A percentile compares a stretch with the other conserved stretches of the same genome.
These are phyloP conservation scores for Epiblema foenella DNA, from an alignment of 2,888 invertebrate genomes.

Conservation along the genomic window DNA sequence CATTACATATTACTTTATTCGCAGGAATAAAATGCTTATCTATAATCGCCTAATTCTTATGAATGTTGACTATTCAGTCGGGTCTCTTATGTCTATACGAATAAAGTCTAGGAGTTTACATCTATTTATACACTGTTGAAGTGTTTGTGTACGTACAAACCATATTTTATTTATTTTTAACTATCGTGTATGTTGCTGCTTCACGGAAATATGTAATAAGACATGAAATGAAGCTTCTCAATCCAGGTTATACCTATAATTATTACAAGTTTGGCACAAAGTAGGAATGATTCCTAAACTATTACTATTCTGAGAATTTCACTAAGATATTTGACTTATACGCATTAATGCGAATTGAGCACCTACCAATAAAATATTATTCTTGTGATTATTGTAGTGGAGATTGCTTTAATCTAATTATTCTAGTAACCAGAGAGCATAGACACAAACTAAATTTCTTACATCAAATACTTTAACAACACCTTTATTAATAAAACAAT, in stretches of 20 bases:
- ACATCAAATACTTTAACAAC: not conserved
- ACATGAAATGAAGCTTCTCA: constrained; percentile 11
- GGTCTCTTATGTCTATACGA: constrained; percentile 74
- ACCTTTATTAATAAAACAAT: not conserved
- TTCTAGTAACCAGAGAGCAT: not conserved
- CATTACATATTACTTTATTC: constrained; percentile 29
- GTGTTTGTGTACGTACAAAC: constrained; percentile 33
- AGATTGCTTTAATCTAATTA: not conserved
- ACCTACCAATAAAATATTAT: constrained; percentile 23
- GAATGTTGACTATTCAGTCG: constrained; percentile 84
- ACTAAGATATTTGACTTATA: not conserved
- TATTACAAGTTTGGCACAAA: constrained; percentile 31
- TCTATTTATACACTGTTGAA: constrained; percentile 30
- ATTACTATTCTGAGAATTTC: constrained; percentile 13
- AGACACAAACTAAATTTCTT: constrained; percentile 4
- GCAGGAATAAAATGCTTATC: constrained; percentile 60
- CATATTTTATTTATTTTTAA: constrained; percentile 34
- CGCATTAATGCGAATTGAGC: not conserved
- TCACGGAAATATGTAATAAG: constrained; percentile 22
- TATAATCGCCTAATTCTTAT: constrained; percentile 69
- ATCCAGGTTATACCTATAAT: constrained; percentile 14
- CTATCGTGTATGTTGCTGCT: constrained; percentile 11
- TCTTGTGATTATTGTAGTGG: not conserved
- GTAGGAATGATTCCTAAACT: constrained; percentile 17
- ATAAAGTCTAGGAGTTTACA: constrained; percentile 48